Conservation (phyloP, 2,113 vertebrate species). For the Nothocercus julius region DNA sequence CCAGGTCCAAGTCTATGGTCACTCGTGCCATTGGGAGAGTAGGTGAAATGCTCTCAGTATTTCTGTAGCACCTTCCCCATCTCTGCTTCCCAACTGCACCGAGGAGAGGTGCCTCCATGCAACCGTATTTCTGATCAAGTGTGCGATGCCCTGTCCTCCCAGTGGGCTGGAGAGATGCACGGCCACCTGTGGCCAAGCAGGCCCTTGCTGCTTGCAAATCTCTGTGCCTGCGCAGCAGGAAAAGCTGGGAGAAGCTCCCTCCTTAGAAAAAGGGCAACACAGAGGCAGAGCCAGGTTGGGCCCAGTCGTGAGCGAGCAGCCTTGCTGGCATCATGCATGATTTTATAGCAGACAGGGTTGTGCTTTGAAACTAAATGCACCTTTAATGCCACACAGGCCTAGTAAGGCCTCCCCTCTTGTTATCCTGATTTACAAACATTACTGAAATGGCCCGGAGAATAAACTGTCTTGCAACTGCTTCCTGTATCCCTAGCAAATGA, state of each 20-base stretch:
- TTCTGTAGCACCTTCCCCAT: background rate
- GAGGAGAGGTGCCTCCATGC: background rate
- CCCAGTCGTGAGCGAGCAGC: background rate
- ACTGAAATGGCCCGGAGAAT: background rate
- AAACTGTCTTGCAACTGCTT: background rate
- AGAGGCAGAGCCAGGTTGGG: background rate
- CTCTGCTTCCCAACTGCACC: conserved; percentile 1
- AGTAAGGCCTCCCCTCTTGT: background rate
- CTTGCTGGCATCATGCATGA: background rate
- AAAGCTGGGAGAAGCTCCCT: conserved; percentile 6
- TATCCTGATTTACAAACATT: conserved; percentile 47
- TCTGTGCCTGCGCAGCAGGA: background rate
- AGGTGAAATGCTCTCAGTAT: conserved; percentile 43
- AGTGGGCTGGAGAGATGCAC: background rate
- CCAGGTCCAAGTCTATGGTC: background rate
- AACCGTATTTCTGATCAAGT: background rate
- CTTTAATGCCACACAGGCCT: background rate
- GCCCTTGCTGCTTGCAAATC: background rate
- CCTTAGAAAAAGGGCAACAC: accelerated
- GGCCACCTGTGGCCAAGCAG: background rate
- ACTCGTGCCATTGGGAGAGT: conserved; percentile 22
- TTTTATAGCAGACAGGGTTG: background rate
- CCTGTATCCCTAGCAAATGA: conserved; percentile 8
- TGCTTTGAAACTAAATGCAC: background rate
- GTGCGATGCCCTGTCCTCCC: background rate